phyloP scores from a whole-genome alignment of 2,797 vertebrate species.

The Fundulus diaphanus region DNA sequence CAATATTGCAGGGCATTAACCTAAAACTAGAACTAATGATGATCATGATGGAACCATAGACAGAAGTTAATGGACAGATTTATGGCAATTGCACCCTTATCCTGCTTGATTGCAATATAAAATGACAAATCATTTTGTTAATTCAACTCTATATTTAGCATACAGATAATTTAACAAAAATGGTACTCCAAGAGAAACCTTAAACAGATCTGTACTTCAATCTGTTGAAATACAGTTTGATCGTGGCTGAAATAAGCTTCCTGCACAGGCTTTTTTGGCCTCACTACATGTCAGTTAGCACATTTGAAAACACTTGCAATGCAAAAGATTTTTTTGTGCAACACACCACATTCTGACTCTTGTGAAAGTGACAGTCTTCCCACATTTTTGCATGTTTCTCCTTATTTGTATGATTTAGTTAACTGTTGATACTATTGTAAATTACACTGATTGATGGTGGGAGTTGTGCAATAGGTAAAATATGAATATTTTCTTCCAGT shows the following conservation, averaged over 20 bases:
- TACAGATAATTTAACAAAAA: background rate
- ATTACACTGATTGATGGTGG: background rate
- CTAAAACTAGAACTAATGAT: background rate
- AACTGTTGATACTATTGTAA: background rate
- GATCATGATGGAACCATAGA: background rate
- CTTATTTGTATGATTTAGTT: background rate
- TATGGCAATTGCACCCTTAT: background rate
- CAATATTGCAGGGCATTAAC: background rate
- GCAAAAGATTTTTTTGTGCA: background rate
- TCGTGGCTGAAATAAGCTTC: background rate
- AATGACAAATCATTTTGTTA: background rate
- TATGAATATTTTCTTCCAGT: background rate
- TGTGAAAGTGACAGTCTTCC: background rate
- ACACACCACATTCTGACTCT: background rate
- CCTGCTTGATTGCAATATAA: background rate
- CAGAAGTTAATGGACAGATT: background rate
- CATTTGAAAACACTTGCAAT: background rate
- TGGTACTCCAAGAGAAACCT: background rate
- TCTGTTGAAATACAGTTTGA: background rate
- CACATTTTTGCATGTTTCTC: background rate
- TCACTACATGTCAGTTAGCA: background rate
- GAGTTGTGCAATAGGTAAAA: slow-evolving; percentile 4
- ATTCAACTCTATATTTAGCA: background rate
- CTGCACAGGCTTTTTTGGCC: background rate
- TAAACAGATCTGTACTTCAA: background rate